Evolutionary conservation across 2,888 invertebrate genomes (phyloP).

Genomic region (Melanchra persicariae): DNA sequence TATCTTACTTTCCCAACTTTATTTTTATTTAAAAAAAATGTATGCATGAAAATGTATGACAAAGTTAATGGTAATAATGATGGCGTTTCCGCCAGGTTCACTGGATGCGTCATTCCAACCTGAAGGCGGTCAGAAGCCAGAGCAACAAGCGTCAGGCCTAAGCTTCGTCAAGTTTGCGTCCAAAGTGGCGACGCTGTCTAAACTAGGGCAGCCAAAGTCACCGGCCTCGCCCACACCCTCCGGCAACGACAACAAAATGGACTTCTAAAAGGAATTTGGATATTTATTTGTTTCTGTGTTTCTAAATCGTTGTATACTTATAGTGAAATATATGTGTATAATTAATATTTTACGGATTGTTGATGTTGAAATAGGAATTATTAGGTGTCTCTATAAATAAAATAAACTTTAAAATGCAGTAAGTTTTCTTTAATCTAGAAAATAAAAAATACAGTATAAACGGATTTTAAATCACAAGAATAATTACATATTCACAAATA

Average conservation of each 20-base stretch:
- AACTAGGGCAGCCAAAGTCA: slow-evolving; percentile 82
- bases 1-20: not conserved
- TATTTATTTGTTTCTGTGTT: slow-evolving; percentile 14
- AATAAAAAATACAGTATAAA: slow-evolving; percentile 91
- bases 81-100: slow-evolving; percentile 76
- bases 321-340: not conserved
- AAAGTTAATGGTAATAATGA: not conserved
- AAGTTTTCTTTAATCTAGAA: slow-evolving; percentile 91
- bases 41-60: not conserved
- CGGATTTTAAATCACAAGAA: slow-evolving; percentile 91
- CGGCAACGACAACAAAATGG: slow-evolving; percentile 78
- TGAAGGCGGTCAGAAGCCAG: slow-evolving; percentile 81
- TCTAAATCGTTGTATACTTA: not conserved
- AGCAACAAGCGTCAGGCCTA: slow-evolving; percentile 81
- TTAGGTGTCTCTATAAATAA: slow-evolving; percentile 58
- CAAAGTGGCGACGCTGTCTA: slow-evolving; percentile 85
- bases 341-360: not conserved
- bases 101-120: slow-evolving; percentile 83
- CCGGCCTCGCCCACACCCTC: slow-evolving; percentile 83
- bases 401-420: slow-evolving; percentile 80
- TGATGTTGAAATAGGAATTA: slow-evolving; percentile 12
- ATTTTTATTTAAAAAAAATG: not conserved
- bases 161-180: slow-evolving; percentile 87
- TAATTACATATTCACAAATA: slow-evolving; percentile 91
- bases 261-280: slow-evolving; percentile 73